Evolutionary conservation across 2,797 vertebrate genomes (phyloP).

Genomic region (Gymnothorax javanicus): DNA sequence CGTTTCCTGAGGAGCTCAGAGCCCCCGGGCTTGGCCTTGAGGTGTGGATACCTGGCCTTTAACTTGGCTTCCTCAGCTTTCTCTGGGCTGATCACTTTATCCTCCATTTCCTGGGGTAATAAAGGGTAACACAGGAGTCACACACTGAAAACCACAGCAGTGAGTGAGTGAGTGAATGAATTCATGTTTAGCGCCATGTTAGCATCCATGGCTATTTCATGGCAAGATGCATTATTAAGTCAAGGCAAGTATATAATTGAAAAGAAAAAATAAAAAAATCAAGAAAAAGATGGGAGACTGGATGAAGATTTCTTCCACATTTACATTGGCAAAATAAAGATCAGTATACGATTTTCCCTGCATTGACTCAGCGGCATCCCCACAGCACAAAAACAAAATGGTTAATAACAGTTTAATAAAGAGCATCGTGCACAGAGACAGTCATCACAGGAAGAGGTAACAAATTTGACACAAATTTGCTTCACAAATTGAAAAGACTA

Average conservation of each 20-base stretch:
- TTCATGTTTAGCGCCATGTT: too few species aligned
- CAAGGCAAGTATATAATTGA: too few species aligned
- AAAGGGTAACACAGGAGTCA: not conserved
- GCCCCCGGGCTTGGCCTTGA: conserved; percentile 90
- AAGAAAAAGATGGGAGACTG: too few species aligned
- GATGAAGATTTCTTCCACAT: too few species aligned
- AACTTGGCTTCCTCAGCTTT: conserved; percentile 95
- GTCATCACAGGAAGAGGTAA: not conserved
- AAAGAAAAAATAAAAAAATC: too few species aligned
- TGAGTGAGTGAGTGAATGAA: too few species aligned
- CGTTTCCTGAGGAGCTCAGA: conserved; percentile 95
- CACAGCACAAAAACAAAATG: too few species aligned
- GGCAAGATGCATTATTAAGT: too few species aligned
- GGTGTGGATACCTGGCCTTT: conserved; percentile 91
- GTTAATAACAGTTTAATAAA: not conserved
- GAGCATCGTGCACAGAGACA: not conserved
- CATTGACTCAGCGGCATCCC: too few species aligned
- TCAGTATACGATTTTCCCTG: too few species aligned
- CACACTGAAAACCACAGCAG: not conserved
- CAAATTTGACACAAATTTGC: not conserved
- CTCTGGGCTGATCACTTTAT: conserved; percentile 93
- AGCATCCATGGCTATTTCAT: too few species aligned
- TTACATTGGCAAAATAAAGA: too few species aligned
- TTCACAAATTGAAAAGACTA: not conserved
- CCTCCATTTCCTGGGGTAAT: conserved; percentile 89